Conservation (phyloP, 2,797 vertebrate species). For the Adrianichthys oophorus region DNA sequence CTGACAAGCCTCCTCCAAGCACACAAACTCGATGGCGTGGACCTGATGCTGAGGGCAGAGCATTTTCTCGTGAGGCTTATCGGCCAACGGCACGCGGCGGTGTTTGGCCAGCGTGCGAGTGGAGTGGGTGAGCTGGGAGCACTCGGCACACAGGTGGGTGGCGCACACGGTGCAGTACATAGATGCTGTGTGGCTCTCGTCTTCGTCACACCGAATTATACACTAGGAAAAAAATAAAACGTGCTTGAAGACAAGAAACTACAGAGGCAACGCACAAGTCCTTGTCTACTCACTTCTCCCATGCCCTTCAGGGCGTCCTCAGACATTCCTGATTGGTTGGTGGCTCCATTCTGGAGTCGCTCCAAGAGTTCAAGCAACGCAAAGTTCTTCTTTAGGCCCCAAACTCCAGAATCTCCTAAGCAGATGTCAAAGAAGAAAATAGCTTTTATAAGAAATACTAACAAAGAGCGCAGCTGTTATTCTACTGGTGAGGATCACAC, state of each 20-base stretch:
- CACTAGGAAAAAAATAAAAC: conserved; percentile 70
- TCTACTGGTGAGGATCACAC: no score
- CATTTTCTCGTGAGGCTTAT: conserved; percentile 98
- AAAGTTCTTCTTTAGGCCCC: conserved; percentile 99
- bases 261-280: not conserved
- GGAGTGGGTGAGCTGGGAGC: conserved; percentile 95
- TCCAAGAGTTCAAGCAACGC: conserved; percentile 94
- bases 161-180: conserved; percentile 98
- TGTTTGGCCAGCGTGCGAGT: conserved; percentile 97
- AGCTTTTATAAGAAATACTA: no score
- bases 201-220: conserved; percentile 94
- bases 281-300: conserved; percentile 85
- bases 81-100: conserved; percentile 92
- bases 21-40: conserved; percentile 97
- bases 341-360: conserved; percentile 92
- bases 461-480: no score
- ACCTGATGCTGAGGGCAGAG: conserved; percentile 96
- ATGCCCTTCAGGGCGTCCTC: conserved; percentile 88
- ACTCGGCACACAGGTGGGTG: conserved; percentile 94
- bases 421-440: not conserved
- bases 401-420: conserved; percentile 95
- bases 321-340: conserved; percentile 85
- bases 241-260: not conserved
- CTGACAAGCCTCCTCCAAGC: conserved; percentile 93
- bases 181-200: conserved; percentile 93